Evolutionary conservation across 1,140 invertebrate species (phyloP), one percentile per base, ranked within the genome.

Genomic region (Bombus cullumanus): DNA sequence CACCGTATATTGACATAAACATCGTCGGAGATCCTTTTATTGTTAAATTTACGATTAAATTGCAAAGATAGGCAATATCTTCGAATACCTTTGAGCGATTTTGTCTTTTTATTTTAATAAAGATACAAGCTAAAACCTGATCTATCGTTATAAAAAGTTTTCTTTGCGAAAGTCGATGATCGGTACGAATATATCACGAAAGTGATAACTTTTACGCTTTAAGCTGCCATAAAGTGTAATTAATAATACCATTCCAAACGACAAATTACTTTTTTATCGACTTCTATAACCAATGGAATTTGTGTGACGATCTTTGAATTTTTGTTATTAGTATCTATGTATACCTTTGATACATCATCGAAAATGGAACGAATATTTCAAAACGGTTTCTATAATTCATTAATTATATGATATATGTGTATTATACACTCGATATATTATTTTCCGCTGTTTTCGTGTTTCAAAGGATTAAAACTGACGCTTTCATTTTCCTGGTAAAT

Each of bases 131-230:
- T 28, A 28, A 28, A 25, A 28, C 9, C 8, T 28, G 59, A n/a
- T 62, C 59, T 12, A 62, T 4, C 28, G 10, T 28, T n/a, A 28
- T 28, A 28, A 3, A 12, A 62, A n/a, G 59, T 10, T 59, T 28
- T n/a, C 47, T 53, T 53, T 6, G 47, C 1, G 5, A 53, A 18
- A 53, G 18, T 53, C 18, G 1, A 22, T 22, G 47, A 53, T 53
- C 47, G 6, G 18, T 53, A 53, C 1, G 47, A 53, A 53, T 86
- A 86, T 64, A 69, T 86, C 53, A 83, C 69, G 74, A 83, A 77
- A 43, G 37, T 1, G 6, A 47, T 25, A 15, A 47, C 28, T 72
- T 59, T 25, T 9, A 22, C 47, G 47, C 47, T 22, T 53, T 22
- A 53, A 6, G 18, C 18, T 53, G 18, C 3, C 43, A 79, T 84